Evolutionary conservation across 2,888 invertebrate genomes (phyloP).

Genomic region (Chrysolina oricalcia): DNA sequence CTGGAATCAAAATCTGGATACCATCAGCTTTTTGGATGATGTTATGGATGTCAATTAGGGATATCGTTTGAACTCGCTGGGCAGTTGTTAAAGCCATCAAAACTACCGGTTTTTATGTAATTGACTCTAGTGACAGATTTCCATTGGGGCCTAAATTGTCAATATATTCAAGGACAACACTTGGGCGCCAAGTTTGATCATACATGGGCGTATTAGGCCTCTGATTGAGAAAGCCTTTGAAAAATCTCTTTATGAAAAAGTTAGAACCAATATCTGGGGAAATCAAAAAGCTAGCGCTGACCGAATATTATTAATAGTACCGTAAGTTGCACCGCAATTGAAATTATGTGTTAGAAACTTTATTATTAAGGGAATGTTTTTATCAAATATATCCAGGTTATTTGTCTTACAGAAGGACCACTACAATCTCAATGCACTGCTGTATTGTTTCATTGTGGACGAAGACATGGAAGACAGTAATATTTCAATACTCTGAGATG

Average conservation of each 20-base stretch:
- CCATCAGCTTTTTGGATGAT: slow-evolving; percentile 15
- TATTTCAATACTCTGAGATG: background rate
- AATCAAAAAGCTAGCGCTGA: slow-evolving; percentile 10
- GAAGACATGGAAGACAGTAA: background rate
- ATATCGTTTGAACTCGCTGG: slow-evolving; percentile 26
- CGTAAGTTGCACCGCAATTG: slow-evolving; percentile 7
- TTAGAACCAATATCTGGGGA: slow-evolving; percentile 1
- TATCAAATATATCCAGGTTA: background rate
- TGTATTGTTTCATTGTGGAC: slow-evolving; percentile 15
- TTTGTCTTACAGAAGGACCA: slow-evolving; percentile 12
- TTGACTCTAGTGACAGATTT: too few species aligned
- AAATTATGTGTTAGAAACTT: background rate
- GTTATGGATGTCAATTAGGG: slow-evolving; percentile 19
- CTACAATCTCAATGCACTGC: slow-evolving; percentile 12
- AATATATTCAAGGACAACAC: background rate
- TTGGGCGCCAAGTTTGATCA: background rate
- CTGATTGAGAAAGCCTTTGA: background rate
- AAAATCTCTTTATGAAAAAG: background rate
- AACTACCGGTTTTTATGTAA: background rate
- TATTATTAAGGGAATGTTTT: background rate
- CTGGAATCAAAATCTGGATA: background rate
- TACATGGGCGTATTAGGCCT: background rate
- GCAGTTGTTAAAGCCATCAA: slow-evolving; percentile 15
- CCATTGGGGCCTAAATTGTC: slow-evolving; percentile 12
- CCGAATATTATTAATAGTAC: slow-evolving; percentile 4